Percentiles rank a stretch among this genome's conserved stretches.
These are phyloP conservation scores for Bacillus rossius DNA, from an alignment of 1,140 invertebrate genomes.

Conservation along the genomic window DNA sequence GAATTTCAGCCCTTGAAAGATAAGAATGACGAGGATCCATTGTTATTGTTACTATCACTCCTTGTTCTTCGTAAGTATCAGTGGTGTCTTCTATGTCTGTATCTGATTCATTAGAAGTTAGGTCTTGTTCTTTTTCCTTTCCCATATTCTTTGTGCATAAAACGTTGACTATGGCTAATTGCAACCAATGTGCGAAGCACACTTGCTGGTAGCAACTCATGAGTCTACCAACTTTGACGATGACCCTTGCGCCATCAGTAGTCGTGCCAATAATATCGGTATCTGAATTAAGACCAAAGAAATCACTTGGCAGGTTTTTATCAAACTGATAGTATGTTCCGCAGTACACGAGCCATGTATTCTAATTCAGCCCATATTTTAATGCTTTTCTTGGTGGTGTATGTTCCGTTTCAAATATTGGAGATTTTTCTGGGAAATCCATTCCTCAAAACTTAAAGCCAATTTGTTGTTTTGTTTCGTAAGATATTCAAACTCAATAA, in stretches of 20 bases:
- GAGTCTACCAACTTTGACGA: conserved; percentile 23
- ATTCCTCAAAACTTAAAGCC: neutral
- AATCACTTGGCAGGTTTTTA: no score
- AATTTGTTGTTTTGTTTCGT: neutral
- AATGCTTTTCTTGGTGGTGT: conserved; percentile 20
- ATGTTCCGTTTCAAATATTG: conserved; percentile 24
- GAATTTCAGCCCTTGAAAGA: no score
- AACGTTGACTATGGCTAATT: no score
- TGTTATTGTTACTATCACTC: no score
- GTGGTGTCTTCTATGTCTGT: no score
- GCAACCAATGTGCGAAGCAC: conserved; percentile 21
- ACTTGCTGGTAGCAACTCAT: conserved; percentile 19
- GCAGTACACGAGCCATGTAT: conserved; percentile 25
- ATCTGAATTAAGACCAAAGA: conserved; percentile 12
- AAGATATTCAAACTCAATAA: neutral
- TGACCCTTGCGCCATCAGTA: conserved; percentile 21
- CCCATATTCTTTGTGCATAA: no score
- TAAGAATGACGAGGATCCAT: no score
- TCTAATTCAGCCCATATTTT: conserved; percentile 25
- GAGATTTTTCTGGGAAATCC: neutral
- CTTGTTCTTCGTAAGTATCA: no score
- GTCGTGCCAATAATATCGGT: conserved; percentile 18
- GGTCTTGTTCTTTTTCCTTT: no score
- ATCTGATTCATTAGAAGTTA: no score
- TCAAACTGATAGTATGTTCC: conserved; percentile 20